phyloP scores from a whole-genome alignment of 2,797 vertebrate species.

The Synanceia verrucosa region DNA sequence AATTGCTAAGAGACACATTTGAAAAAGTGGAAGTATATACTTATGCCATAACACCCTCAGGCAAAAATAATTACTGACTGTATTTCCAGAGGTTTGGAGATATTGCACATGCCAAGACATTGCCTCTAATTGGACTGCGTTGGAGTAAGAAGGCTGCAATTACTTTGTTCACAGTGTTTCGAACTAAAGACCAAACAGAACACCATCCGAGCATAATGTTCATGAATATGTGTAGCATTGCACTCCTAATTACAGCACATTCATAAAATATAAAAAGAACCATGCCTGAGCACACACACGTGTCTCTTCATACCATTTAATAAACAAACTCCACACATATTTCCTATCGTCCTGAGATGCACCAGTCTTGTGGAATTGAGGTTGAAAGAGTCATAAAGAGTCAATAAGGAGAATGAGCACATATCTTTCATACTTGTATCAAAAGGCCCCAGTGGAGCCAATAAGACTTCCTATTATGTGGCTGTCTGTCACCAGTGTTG shows the following conservation, averaged over 20 bases:
- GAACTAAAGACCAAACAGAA: background rate
- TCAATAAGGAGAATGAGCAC: slow-evolving; percentile 32
- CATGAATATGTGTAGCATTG: background rate
- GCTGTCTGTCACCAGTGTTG: slow-evolving; percentile 28
- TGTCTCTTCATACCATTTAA: slow-evolving; percentile 20
- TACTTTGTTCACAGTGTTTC: background rate
- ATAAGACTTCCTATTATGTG: slow-evolving; percentile 32
- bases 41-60: background rate
- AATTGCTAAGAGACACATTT: slow-evolving; percentile 2
- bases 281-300: background rate
- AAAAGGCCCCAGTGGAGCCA: slow-evolving; percentile 35
- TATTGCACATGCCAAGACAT: background rate
- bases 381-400: slow-evolving; percentile 14
- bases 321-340: slow-evolving; percentile 12
- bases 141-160: background rate
- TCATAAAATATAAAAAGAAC: slow-evolving; percentile 7
- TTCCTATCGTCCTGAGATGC: slow-evolving; percentile 27
- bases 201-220: background rate
- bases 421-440: slow-evolving; percentile 26
- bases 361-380: slow-evolving; percentile 16
- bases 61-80: background rate
- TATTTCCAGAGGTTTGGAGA: slow-evolving; percentile 4
- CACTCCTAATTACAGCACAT: slow-evolving; percentile 10
- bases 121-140: slow-evolving; percentile 6
- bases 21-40: background rate